phyloP scores from a whole-genome alignment of 2,888 invertebrate genomes.

The Lysandra coridon region DNA sequence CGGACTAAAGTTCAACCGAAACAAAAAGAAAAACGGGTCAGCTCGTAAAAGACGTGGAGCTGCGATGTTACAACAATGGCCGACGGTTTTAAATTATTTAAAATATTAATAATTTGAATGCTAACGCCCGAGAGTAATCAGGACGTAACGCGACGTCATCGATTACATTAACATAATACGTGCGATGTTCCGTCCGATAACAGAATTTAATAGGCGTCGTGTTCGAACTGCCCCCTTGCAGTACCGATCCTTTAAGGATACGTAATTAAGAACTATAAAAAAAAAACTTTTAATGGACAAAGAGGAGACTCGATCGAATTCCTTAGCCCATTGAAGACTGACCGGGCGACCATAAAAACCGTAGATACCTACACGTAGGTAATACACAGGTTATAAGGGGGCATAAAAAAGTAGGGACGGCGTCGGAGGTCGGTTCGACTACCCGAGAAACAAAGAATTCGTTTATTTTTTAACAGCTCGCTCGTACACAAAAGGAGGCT shows the following conservation, averaged over 20 bases:
- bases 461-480: slow-evolving; percentile 81
- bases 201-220: slow-evolving; percentile 33
- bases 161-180: slow-evolving; percentile 30
- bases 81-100: background rate
- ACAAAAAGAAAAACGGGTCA: slow-evolving; percentile 76
- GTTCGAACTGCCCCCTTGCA: slow-evolving; percentile 42
- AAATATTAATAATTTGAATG: background rate
- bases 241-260: slow-evolving; percentile 47
- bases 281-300: slow-evolving; percentile 55
- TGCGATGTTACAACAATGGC: slow-evolving; percentile 39
- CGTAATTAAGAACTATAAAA: slow-evolving; percentile 48
- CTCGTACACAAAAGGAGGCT: slow-evolving; percentile 77
- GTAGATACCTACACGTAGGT: slow-evolving; percentile 80
- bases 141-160: slow-evolving; percentile 31
- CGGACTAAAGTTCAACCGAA: slow-evolving; percentile 75
- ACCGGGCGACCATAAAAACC: slow-evolving; percentile 78
- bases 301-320: slow-evolving; percentile 78
- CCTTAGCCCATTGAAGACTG: slow-evolving; percentile 79
- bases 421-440: slow-evolving; percentile 79
- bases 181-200: slow-evolving; percentile 11
- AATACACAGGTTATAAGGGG: slow-evolving; percentile 79
- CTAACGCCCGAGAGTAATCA: slow-evolving; percentile 27
- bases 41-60: slow-evolving; percentile 74
- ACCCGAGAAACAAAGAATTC: slow-evolving; percentile 80
- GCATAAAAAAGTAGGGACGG: slow-evolving; percentile 78